phyloP scores from a whole-genome alignment of 1,140 invertebrate genomes.

The Zaprionus ornatus region DNA sequence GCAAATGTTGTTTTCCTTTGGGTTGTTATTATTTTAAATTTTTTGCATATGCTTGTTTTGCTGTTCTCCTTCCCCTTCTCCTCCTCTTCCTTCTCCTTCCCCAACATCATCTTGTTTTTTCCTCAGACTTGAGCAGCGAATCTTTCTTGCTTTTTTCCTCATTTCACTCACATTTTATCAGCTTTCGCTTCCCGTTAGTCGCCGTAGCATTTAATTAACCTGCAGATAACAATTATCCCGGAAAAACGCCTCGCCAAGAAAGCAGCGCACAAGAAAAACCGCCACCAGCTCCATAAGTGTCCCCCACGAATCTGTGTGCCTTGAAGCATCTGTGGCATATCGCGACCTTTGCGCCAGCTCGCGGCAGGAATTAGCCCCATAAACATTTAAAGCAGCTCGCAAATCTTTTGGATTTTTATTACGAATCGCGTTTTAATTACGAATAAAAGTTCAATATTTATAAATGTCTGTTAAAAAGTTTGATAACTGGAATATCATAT shows the following conservation, averaged over 20 bases:
- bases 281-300: background rate
- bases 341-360: background rate
- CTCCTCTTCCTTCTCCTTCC: no score
- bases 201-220: conserved; percentile 24
- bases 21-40: conserved; percentile 81
- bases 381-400: background rate
- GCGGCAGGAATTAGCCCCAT: background rate
- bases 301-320: background rate
- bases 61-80: conserved; percentile 4
- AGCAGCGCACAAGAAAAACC: background rate
- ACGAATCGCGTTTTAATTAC: background rate
- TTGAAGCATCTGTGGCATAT: background rate
- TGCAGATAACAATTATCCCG: conserved; percentile 17
- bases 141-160: conserved; percentile 4
- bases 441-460: background rate
- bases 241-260: background rate
- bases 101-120: background rate
- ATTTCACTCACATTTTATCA: conserved; percentile 6
- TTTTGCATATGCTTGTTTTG: conserved; percentile 51
- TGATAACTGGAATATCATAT: background rate
- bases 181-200: background rate
- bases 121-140: background rate
- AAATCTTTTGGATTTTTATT: background rate
- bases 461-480: background rate
- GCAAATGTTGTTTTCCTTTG: conserved; percentile 82